These are phyloP conservation scores for Drosophila koepferae DNA, from an alignment of 2,888 invertebrate genomes.

Conservation along the genomic window DNA sequence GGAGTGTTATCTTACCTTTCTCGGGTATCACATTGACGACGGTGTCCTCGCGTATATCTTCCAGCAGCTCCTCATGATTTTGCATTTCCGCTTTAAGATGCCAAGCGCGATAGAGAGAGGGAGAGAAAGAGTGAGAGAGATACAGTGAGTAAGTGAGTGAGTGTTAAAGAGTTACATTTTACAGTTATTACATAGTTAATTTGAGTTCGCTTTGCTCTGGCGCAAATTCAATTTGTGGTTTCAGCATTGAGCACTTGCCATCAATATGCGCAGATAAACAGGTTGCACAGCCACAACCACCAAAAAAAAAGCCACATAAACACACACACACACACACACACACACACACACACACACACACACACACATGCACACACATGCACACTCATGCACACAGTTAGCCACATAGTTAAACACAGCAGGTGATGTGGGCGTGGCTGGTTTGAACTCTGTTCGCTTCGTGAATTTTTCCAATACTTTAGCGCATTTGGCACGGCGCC, in stretches of 20 bases:
- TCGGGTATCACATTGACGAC: slow-evolving; percentile 84
- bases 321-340: slow-evolving; percentile 15
- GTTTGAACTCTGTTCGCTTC: slow-evolving; percentile 16
- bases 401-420: slow-evolving; percentile 10
- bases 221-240: slow-evolving; percentile 71
- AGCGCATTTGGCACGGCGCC: slow-evolving; percentile 39
- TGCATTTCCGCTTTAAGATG: slow-evolving; percentile 79
- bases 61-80: slow-evolving; percentile 85
- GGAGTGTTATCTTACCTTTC: slow-evolving; percentile 80
- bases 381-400: slow-evolving; percentile 21
- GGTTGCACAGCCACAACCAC: slow-evolving; percentile 40
- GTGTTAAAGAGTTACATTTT: slow-evolving; percentile 49
- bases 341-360: slow-evolving; percentile 23
- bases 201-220: slow-evolving; percentile 49
- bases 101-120: background rate
- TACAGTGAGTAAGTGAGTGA: background rate
- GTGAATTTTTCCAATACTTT: slow-evolving; percentile 58
- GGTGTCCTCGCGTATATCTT: slow-evolving; percentile 85
- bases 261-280: slow-evolving; percentile 44
- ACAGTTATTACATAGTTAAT: slow-evolving; percentile 58
- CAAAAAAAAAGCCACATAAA: slow-evolving; percentile 34
- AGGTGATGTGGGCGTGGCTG: background rate
- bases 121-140: background rate
- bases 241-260: slow-evolving; percentile 28
- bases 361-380: slow-evolving; percentile 18